Conservation (phyloP, 2,113 vertebrate species). For the Oryzias woworae region DNA sequence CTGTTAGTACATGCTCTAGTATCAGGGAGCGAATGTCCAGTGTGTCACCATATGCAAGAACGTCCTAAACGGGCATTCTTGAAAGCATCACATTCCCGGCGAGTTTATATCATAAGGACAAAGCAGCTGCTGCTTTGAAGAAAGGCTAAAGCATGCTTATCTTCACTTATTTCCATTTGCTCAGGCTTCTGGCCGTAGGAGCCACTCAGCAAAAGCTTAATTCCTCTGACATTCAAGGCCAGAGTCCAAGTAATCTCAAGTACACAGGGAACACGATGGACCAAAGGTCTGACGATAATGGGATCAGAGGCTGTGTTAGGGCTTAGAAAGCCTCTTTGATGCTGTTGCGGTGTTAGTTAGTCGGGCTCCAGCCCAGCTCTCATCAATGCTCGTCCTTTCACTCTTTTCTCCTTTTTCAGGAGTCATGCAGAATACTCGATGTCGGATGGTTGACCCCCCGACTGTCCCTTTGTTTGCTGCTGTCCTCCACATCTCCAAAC, state of each 20-base stretch:
- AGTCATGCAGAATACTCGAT: slow-evolving; percentile 52
- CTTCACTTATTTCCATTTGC: slow-evolving; percentile 9
- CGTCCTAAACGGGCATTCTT: too few species aligned
- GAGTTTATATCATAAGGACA: neutral
- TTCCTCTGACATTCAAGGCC: slow-evolving; percentile 54
- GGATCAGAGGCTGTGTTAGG: slow-evolving; percentile 54
- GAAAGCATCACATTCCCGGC: too few species aligned
- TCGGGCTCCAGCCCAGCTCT: slow-evolving; percentile 21
- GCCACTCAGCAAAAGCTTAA: slow-evolving; percentile 23
- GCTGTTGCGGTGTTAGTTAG: slow-evolving; percentile 37
- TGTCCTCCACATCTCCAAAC: slow-evolving; percentile 42
- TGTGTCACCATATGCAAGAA: too few species aligned
- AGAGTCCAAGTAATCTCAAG: slow-evolving; percentile 44
- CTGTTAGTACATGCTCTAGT: too few species aligned
- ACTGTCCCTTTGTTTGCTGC: slow-evolving; percentile 35
- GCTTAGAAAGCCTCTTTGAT: slow-evolving; percentile 52
- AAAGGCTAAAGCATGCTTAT: slow-evolving; percentile 1
- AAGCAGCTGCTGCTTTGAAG: neutral
- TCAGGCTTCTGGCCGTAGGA: slow-evolving; percentile 9
- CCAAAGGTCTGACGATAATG: slow-evolving; percentile 47
- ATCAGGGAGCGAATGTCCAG: too few species aligned
- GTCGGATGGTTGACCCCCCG: slow-evolving; percentile 24
- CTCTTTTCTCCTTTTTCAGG: slow-evolving; percentile 31
- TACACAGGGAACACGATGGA: slow-evolving; percentile 26
- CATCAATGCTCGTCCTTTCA: slow-evolving; percentile 34